Percentiles rank a stretch among this genome's conserved stretches.
These are phyloP conservation scores for Drosophila prostipennis DNA, from an alignment of 2,888 invertebrate genomes.

Conservation along the genomic window DNA sequence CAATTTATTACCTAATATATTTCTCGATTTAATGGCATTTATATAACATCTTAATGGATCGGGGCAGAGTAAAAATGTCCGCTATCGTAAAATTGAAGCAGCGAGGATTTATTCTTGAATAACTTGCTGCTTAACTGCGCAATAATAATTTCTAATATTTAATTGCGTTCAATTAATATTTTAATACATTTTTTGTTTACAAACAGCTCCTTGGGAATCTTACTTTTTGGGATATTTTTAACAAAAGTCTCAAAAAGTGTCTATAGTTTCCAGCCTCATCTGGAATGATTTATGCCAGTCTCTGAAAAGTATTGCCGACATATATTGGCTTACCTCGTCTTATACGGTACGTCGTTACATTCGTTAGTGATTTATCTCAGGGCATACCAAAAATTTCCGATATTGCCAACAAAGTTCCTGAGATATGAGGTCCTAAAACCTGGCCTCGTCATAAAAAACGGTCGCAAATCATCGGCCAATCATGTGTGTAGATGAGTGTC, in stretches of 20 bases:
- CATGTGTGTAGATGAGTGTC: constrained; percentile 2
- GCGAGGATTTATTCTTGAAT: constrained; percentile 14
- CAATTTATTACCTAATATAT: constrained; percentile 13
- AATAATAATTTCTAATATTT: constrained; percentile 15
- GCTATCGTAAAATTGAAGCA: constrained; percentile 1
- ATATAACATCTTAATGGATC: constrained; percentile 13
- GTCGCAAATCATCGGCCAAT: constrained; percentile 23
- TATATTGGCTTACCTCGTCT: neutral
- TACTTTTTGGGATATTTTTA: no score
- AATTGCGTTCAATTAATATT: constrained; percentile 6
- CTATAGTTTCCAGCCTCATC: neutral
- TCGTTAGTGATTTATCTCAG: constrained; percentile 14
- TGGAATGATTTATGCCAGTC: neutral
- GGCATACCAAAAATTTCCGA: constrained; percentile 3
- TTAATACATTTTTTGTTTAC: neutral
- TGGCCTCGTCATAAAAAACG: constrained; percentile 19
- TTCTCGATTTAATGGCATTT: constrained; percentile 6
- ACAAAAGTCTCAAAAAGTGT: neutral
- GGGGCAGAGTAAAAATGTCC: constrained; percentile 8
- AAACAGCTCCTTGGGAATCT: no score
- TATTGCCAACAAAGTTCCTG: neutral
- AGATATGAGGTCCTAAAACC: constrained; percentile 7
- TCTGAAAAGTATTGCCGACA: neutral
- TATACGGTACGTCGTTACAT: neutral
- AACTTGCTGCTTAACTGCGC: constrained; percentile 21